These are phyloP conservation scores for Drosophila affinis DNA, from an alignment of 2,888 invertebrate species.

Conservation along the genomic window DNA sequence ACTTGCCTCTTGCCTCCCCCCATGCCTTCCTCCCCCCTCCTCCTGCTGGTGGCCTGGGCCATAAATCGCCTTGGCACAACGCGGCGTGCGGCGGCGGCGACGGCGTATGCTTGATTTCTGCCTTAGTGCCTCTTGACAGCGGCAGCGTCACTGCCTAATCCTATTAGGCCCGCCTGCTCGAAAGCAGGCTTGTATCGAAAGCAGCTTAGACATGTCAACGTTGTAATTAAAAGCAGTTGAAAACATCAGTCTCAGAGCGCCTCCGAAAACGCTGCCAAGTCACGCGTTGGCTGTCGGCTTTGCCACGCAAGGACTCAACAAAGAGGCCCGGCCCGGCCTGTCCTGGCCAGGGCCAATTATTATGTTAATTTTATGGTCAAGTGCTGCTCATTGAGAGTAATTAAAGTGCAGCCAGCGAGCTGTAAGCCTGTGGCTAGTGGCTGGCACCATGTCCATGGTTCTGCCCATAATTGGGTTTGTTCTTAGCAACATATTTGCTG, in stretches of 20 bases:
- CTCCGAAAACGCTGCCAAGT: conserved; percentile 61
- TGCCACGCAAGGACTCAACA: conserved; percentile 18
- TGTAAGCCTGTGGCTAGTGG: no score
- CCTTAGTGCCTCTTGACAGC: conserved; percentile 43
- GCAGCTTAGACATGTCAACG: conserved; percentile 76
- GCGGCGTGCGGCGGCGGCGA: conserved; percentile 53
- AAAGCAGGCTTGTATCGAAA: conserved; percentile 58
- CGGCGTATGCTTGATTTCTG: conserved; percentile 62
- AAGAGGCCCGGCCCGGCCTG: not conserved
- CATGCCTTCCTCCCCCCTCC: not conserved
- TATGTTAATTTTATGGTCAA: conserved; percentile 76
- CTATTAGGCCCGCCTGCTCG: conserved; percentile 59
- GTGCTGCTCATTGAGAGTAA: conserved; percentile 57
- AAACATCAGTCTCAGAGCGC: conserved; percentile 55
- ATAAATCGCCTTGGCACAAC: conserved; percentile 46
- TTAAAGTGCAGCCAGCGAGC: conserved; percentile 49
- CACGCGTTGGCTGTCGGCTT: conserved; percentile 70
- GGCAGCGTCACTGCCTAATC: conserved; percentile 60
- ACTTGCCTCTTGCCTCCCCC: no score
- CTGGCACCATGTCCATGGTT: conserved; percentile 1
- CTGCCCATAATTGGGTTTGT: conserved; percentile 22
- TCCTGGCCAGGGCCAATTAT: conserved; percentile 51
- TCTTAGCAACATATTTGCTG: conserved; percentile 33
- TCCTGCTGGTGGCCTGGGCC: conserved; percentile 14
- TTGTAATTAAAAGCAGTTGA: conserved; percentile 73